Evolutionary conservation across 2,888 invertebrate species (phyloP).

Genomic region (Axea sp.): DNA sequence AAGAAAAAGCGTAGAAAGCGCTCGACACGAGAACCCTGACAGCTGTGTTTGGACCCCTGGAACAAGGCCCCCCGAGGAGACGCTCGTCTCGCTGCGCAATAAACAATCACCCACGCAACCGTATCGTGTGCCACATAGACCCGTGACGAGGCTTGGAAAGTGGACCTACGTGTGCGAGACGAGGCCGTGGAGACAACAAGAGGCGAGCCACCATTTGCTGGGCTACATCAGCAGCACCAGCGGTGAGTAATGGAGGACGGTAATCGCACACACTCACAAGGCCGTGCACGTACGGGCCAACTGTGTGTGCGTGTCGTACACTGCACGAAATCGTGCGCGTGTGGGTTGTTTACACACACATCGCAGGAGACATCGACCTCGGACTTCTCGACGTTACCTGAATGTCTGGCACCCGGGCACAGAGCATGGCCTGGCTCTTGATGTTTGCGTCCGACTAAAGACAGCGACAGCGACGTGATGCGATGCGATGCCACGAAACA

Average conservation of each 20-base stretch:
- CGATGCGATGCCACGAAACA: conserved; percentile 52
- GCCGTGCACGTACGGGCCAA: background rate
- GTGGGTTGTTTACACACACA: conserved; percentile 14
- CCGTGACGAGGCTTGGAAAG: conserved; percentile 11
- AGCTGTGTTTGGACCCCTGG: conserved; percentile 6
- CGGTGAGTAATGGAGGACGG: conserved; percentile 77
- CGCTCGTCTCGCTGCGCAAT: conserved; percentile 12
- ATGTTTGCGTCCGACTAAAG: conserved; percentile 39
- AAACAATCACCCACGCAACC: conserved; percentile 13
- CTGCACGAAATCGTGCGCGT: too few species aligned
- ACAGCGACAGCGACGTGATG: conserved; percentile 37
- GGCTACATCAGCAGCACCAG: conserved; percentile 42
- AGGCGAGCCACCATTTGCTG: conserved; percentile 75
- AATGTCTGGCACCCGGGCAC: conserved; percentile 48
- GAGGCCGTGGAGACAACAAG: conserved; percentile 11
- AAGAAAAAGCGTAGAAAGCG: too few species aligned
- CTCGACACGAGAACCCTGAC: background rate
- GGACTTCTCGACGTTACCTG: conserved; percentile 32
- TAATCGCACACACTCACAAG: conserved; percentile 60
- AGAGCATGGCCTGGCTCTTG: conserved; percentile 32
- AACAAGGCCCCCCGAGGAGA: background rate
- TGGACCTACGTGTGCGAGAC: background rate
- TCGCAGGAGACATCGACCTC: conserved; percentile 28
- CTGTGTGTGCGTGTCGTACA: too few species aligned
- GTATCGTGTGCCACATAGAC: conserved; percentile 7